Evolutionary conservation across 2,888 invertebrate genomes (phyloP).

Genomic region (Atherix ibis): DNA sequence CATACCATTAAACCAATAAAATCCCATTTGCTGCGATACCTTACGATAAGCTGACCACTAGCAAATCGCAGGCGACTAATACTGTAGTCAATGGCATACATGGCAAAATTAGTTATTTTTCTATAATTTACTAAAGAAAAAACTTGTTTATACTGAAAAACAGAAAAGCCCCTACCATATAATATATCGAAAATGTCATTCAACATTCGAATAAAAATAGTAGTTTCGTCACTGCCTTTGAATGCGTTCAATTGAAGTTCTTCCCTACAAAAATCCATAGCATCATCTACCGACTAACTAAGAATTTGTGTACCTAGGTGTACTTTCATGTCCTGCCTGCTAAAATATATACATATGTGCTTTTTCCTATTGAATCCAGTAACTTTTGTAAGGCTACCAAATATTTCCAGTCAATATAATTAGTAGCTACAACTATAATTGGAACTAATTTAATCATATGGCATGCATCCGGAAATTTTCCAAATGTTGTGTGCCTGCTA

Average conservation of each 20-base stretch:
- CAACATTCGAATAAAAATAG: constrained; percentile 1
- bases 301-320: not conserved
- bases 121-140: not conserved
- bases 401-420: too few relatives aligned
- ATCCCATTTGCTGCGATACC: not conserved
- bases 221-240: constrained; percentile 1
- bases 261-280: constrained; percentile 5
- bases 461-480: too few relatives aligned
- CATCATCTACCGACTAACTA: constrained; percentile 2
- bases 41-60: not conserved
- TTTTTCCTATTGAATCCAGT: too few relatives aligned
- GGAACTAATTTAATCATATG: too few relatives aligned
- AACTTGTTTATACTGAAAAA: not conserved
- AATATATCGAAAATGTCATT: constrained; percentile 4
- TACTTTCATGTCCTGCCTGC: not conserved
- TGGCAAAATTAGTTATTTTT: not conserved
- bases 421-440: too few relatives aligned
- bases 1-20: constrained; percentile 1
- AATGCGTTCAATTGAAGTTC: not conserved
- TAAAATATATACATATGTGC: too few relatives aligned
- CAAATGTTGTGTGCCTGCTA: too few relatives aligned
- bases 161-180: constrained; percentile 1
- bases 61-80: not conserved
- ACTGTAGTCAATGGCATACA: constrained; percentile 1
- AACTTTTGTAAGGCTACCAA: too few relatives aligned